Percentiles rank a stretch among this genome's conserved stretches.
Conservation (phyloP, 1,140 invertebrate genomes). For the Sminthurides bifidus region DNA sequence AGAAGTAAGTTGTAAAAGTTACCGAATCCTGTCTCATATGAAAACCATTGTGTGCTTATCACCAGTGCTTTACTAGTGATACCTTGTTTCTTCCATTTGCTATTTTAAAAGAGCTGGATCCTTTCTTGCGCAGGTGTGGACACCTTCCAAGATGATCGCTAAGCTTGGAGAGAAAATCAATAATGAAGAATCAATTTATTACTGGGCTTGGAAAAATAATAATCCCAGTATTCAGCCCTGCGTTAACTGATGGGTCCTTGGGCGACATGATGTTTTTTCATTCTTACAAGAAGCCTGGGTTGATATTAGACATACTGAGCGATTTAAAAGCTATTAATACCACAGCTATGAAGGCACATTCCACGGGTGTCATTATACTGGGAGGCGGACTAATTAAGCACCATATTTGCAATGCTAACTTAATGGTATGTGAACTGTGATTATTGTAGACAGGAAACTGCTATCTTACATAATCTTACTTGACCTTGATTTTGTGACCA, state of each 20-base stretch:
- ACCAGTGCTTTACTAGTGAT: too few relatives aligned
- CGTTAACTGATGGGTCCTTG: constrained; percentile 93
- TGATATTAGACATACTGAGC: constrained; percentile 84
- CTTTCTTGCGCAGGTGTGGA: constrained; percentile 70
- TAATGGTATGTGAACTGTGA: constrained; percentile 55
- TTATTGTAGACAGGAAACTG: background rate
- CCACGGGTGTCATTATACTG: constrained; percentile 93
- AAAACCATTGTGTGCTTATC: too few relatives aligned
- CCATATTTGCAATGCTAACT: constrained; percentile 95
- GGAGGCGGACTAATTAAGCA: constrained; percentile 98
- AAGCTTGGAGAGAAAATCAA: constrained; percentile 81
- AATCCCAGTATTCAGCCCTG: constrained; percentile 96
- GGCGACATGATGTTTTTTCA: constrained; percentile 99
- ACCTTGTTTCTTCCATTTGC: too few relatives aligned
- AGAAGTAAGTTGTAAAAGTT: constrained; percentile 19
- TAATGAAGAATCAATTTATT: constrained; percentile 84
- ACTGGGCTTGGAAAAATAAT: constrained; percentile 96
- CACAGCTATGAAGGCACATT: constrained; percentile 84
- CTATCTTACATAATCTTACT: background rate
- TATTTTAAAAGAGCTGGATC: too few relatives aligned
- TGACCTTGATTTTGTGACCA: constrained; percentile 32
- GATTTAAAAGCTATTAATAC: constrained; percentile 83
- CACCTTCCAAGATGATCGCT: constrained; percentile 78
- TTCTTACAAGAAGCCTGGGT: constrained; percentile 80
- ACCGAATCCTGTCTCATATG: too few relatives aligned